Evolutionary conservation across 2,113 vertebrate species (phyloP), one percentile per base, ranked within the genome.

Genomic region (Apus apus): DNA sequence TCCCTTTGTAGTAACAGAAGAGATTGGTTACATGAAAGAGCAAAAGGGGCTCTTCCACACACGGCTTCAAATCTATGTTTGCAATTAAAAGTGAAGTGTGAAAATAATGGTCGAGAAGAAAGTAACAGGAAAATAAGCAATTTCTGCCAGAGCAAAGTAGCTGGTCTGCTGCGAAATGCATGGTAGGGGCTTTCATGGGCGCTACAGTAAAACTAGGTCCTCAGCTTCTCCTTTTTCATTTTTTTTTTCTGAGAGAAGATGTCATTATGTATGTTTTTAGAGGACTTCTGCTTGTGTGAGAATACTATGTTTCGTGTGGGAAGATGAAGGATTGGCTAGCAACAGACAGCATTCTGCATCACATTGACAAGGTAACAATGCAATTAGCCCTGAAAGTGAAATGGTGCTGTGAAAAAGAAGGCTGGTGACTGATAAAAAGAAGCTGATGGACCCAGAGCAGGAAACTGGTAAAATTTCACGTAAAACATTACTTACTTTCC

Each of bases 171-270:
- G 20, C 62, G 43, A 86, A 77, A 58, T 23, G 10, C 26, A 27
- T 45, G 29, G 25, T 50, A 53, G 73, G 51, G 32, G 29, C 67
- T 85, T 92, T 15, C n/a, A 25, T 3, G 4, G 58, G 22, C 64
- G 53, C 56, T 74, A 68, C 85, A 64, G 60, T 51, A 64, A 62
- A 94, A 95, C 43, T 48, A 43, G 40, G 64, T 90, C 77, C 81
- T 85, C 26, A 58, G 32, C 36, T 80, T 68, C 73, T 75, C 25
- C 8, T 14, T 20, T 12, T 48, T 20, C 20, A 10, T 48, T 48
- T 48, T 48, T 48, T 48, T 16, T 25, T 18, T 36, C n/a, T 76
- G 15, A 46, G 57, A 83, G 54, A 45, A 58, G 50, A 26, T 36
- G 83, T 79, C 45, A 43, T 90, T 74, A 27, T 6, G 1, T n/a